Conservation (phyloP, 2,113 vertebrate genomes). For the Rattus norvegicus region DNA sequence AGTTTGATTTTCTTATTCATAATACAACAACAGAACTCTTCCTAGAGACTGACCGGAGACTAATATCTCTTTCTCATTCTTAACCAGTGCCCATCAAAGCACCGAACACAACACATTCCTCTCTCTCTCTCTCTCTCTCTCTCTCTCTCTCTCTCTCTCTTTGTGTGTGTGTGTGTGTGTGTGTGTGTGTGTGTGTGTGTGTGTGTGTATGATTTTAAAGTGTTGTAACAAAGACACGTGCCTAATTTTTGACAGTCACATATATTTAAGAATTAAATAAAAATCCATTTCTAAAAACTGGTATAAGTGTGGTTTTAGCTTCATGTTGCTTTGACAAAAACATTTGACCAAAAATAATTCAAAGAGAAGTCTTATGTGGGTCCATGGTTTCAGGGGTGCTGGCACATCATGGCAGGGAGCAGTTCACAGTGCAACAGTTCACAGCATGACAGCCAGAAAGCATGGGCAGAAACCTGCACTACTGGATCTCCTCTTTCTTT, state of each 20-base stretch:
- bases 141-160: no score
- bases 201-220: background rate
- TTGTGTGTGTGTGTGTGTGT: no score
- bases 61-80: background rate
- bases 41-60: background rate
- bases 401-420: background rate
- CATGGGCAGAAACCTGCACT: background rate
- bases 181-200: no score
- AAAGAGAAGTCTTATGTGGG: background rate
- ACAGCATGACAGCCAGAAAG: background rate
- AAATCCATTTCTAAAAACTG: background rate
- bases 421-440: background rate
- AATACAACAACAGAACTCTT: background rate
- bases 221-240: background rate
- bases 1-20: background rate
- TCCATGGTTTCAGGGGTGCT: background rate
- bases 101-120: background rate
- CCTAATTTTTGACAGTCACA: background rate
- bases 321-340: background rate
- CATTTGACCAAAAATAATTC: background rate
- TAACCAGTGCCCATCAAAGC: background rate
- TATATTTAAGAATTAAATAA: conserved; percentile 36
- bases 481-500: background rate
- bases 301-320: background rate
- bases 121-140: no score